Evolutionary conservation across 2,113 vertebrate species (phyloP).

Genomic region (Podarcis cretensis): DNA sequence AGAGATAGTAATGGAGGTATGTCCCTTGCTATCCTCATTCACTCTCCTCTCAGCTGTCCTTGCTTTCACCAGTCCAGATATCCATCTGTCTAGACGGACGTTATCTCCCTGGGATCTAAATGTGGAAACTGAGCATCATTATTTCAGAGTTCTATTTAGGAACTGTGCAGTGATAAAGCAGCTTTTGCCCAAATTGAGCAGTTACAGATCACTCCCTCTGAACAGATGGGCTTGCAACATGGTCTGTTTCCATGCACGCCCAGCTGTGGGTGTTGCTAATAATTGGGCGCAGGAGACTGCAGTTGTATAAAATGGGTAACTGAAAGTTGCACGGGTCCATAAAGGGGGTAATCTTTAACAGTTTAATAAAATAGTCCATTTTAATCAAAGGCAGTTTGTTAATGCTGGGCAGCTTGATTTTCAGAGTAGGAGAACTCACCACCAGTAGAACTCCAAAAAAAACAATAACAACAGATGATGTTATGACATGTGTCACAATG

Average conservation of each 20-base stretch:
- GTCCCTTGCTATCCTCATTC: conserved; percentile 37
- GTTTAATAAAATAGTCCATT: conserved; percentile 14
- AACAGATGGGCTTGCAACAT: conserved; percentile 78
- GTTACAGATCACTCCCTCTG: conserved; percentile 64
- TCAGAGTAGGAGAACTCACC: background rate
- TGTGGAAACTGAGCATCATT: conserved; percentile 72
- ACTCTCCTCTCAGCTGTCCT: conserved; percentile 63
- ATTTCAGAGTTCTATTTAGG: conserved; percentile 76
- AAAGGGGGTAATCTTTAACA: conserved; percentile 8
- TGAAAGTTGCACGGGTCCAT: conserved; percentile 50
- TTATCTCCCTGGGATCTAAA: conserved; percentile 72
- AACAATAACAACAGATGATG: no score
- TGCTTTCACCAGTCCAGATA: conserved; percentile 64
- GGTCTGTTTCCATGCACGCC: conserved; percentile 66
- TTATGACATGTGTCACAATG: background rate
- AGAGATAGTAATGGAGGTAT: conserved; percentile 61
- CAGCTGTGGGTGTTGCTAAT: conserved; percentile 72
- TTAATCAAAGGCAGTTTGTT: background rate
- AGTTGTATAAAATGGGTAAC: conserved; percentile 53
- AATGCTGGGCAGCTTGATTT: background rate
- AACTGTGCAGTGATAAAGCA: conserved; percentile 64
- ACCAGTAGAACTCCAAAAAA: background rate
- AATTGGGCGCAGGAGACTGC: conserved; percentile 57
- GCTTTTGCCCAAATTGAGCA: conserved; percentile 64
- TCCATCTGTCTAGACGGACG: conserved; percentile 70